These are phyloP conservation scores for Plemyria rubiginata DNA, from an alignment of 2,888 invertebrate genomes.

Conservation along the genomic window DNA sequence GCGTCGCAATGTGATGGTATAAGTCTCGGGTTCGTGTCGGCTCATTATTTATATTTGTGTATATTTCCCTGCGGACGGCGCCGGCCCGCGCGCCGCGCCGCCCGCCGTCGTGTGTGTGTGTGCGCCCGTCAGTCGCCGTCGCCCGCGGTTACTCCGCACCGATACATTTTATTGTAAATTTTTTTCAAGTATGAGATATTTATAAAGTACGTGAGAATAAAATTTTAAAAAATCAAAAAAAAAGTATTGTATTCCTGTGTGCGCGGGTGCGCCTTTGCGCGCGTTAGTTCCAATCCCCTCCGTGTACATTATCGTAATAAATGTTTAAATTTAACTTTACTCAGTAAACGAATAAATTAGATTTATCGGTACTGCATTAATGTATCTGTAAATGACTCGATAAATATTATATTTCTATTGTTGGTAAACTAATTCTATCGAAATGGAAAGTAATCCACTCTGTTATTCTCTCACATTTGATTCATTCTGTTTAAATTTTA, in stretches of 20 bases:
- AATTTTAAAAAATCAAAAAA: constrained; percentile 71
- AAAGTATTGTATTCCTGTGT: constrained; percentile 65
- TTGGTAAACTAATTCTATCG: constrained; percentile 79
- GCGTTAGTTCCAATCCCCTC: constrained; percentile 48
- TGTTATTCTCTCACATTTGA: constrained; percentile 80
- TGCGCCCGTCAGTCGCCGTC: constrained; percentile 44
- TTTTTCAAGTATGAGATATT: constrained; percentile 84
- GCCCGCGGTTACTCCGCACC: constrained; percentile 45
- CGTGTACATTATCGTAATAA: constrained; percentile 71
- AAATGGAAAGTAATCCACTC: constrained; percentile 79
- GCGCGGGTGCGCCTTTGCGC: constrained; percentile 40
- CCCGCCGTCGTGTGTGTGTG: constrained; percentile 48
- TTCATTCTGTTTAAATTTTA: constrained; percentile 86
- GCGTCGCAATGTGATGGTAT: constrained; percentile 77
- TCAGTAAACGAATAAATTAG: constrained; percentile 82
- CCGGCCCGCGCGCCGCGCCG: constrained; percentile 27
- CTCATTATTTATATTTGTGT: constrained; percentile 72
- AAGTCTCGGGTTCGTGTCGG: constrained; percentile 66
- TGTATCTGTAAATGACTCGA: constrained; percentile 82
- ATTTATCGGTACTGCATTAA: constrained; percentile 80
- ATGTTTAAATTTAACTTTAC: constrained; percentile 77
- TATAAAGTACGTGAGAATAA: constrained; percentile 82
- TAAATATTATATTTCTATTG: constrained; percentile 83
- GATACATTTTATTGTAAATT: constrained; percentile 81
- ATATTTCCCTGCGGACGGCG: constrained; percentile 46